Base-by-base conservation (phyloP, 1,140 invertebrate species). In the Diplogasteroides magnus region DNA sequence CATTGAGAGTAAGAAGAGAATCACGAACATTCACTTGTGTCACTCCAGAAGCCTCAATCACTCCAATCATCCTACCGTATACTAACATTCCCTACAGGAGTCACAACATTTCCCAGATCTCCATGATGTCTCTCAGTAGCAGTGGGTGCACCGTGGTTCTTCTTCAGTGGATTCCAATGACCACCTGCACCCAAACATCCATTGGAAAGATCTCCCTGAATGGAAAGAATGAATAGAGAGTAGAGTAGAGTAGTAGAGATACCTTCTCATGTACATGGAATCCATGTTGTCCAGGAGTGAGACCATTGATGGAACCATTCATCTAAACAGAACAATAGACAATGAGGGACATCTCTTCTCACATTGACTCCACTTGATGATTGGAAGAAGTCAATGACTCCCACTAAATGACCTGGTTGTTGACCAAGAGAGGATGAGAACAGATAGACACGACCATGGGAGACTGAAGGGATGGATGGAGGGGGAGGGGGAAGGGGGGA, bases 111-210 rank as follows among this genome's bases (percentile, higher is more conserved):
- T 14, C 78, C 78, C 62, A 80, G 57, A 69, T 80, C 78, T 28
- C 78, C 78, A 26, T 80, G 73, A 64, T 80, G 78, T 61, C 79
- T 28, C 19, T 77, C 72, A 1, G 61, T 31, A 60, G 74, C 69
- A 19, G 32, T 64, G 2, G 81, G 78, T 1, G 64, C 78, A 29
- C 79, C 79, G 61, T 81, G 79, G 13, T 27, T 61, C 60, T n/a
- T n/a, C n/a, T n/a, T n/a, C n/a, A n/a, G n/a, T n/a, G n/a, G n/a
- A n/a, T n/a, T n/a, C n/a, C n/a, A n/a, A n/a, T n/a, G n/a, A n/a
- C n/a, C n/a, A n/a, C n/a, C n/a, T n/a, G n/a, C n/a, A n/a, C n/a
- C n/a, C n/a, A 19, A 48, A 48, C 6, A 48, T 11, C 37, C 19
- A 48, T 48, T 19, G 37, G 19, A 48, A 48, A 11, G 37, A 48